Evolutionary conservation across 2,113 vertebrate species (phyloP), one percentile per base, ranked within the genome.

Genomic region (Crotalus tigris): DNA sequence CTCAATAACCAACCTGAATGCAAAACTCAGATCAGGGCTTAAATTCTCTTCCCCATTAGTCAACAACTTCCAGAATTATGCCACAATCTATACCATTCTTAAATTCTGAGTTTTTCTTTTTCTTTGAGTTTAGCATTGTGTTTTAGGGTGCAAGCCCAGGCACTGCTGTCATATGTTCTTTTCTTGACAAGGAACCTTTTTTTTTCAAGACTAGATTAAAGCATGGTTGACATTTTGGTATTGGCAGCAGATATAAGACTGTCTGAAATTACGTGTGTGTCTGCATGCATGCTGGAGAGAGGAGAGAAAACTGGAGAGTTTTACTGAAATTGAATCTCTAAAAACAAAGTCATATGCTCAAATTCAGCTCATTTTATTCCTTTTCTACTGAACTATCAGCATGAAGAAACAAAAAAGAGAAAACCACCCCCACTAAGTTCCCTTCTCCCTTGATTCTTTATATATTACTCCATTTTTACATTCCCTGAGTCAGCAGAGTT

Each of bases 311-410:
- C 11, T 51, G 33, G 92, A 90, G 91, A 24, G 94, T 91, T 89
- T 97, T 89, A 23, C 88, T 89, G 61, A 94, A 94, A 93, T 92
- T 33, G 95, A n/a, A 87, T 26, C 89, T 8, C 23, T 39, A 13
- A 46, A 39, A 17, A 53, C 6, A 17, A 61, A 92, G 51, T 33
- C 0, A 11, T 33, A 33, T 8, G 75, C 58, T n/a, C 13, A 75
- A 59, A 15, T 21, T 29, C 44, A 29, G 54, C n/a, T 39, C 12
- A 51, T 10, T 93, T 33, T 12, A 57, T 23, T 90, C 49, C 5
- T 15, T 86, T n/a, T 64, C 21, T 44, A 9, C 69, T n/a, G 12
- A 29, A 81, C 12, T 81, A 21, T 81, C 75, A 44, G 75, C 33
- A 44, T 39, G 21, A 81, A 81, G 19, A 81, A 44, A 39, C 15